phyloP scores from a whole-genome alignment of 2,113 vertebrate species.

The Mormoops blainvillei region DNA sequence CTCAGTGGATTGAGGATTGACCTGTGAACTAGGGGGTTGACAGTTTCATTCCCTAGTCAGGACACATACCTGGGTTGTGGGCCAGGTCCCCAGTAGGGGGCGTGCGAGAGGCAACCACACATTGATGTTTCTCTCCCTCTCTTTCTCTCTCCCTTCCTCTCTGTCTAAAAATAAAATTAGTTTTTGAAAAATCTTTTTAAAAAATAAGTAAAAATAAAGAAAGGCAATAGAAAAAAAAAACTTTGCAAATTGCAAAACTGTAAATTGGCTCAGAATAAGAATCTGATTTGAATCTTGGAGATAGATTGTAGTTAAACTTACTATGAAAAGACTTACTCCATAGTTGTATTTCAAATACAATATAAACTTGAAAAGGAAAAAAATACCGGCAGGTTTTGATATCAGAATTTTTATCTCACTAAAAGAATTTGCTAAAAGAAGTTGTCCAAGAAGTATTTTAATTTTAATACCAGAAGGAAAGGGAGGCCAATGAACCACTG shows the following conservation, averaged over 20 bases:
- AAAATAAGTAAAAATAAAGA: no score
- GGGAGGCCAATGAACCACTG: not conserved
- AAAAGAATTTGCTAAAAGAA: not conserved
- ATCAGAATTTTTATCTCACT: not conserved
- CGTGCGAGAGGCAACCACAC: no score
- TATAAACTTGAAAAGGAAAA: not conserved
- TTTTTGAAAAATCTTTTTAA: no score
- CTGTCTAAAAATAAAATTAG: no score
- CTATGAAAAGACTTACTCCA: not conserved
- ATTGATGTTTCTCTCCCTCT: no score
- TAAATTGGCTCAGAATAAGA: not conserved
- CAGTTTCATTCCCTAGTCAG: no score
- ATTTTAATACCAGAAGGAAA: slow-evolving; percentile 15
- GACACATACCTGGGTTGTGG: no score
- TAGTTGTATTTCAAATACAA: not conserved
- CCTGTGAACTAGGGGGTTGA: no score
- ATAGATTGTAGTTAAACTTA: not conserved
- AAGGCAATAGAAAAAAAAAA: not conserved
- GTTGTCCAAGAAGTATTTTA: not conserved
- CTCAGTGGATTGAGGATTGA: no score
- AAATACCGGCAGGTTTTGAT: not conserved
- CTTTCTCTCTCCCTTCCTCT: no score
- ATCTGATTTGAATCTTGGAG: not conserved
- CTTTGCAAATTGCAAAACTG: not conserved
- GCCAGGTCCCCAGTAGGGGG: no score